These are phyloP conservation scores for Nephrotoma flavescens DNA, from an alignment of 2,888 invertebrate species.

Conservation along the genomic window DNA sequence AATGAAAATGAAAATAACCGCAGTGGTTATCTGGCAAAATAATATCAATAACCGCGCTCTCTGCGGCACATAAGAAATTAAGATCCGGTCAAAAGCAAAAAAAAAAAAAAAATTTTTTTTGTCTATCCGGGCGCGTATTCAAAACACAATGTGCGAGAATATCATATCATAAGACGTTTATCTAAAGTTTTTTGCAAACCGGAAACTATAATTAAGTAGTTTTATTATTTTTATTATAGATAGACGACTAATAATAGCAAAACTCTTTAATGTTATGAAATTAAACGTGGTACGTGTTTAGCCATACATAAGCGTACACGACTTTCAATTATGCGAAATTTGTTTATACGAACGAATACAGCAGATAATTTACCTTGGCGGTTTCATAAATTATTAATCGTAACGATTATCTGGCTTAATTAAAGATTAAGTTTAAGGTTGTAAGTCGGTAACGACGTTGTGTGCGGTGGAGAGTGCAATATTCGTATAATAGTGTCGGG, in stretches of 20 bases:
- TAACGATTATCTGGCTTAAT: not conserved
- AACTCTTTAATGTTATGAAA: not conserved
- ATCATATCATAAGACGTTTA: not conserved
- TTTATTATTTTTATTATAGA: not conserved
- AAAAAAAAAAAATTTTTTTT: not conserved
- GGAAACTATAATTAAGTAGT: not conserved
- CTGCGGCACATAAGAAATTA: not conserved
- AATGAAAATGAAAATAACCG: not conserved
- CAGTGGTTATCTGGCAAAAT: no score
- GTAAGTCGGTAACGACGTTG: not conserved
- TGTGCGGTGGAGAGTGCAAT: not conserved
- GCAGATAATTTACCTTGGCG: not conserved
- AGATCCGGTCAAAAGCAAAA: not conserved
- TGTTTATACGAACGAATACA: not conserved
- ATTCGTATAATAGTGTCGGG: not conserved
- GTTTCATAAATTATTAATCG: not conserved
- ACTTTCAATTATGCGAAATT: not conserved
- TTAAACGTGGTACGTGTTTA: not conserved
- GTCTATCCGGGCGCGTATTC: not conserved
- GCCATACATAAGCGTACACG: not conserved
- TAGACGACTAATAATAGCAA: not conserved
- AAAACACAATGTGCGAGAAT: not conserved
- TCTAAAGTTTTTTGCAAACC: not conserved
- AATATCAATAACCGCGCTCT: not conserved
- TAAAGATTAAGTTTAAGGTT: not conserved